phyloP scores from a whole-genome alignment of 37 sponge, comb jelly and placozoan species.

The Beroe forskalii region DNA sequence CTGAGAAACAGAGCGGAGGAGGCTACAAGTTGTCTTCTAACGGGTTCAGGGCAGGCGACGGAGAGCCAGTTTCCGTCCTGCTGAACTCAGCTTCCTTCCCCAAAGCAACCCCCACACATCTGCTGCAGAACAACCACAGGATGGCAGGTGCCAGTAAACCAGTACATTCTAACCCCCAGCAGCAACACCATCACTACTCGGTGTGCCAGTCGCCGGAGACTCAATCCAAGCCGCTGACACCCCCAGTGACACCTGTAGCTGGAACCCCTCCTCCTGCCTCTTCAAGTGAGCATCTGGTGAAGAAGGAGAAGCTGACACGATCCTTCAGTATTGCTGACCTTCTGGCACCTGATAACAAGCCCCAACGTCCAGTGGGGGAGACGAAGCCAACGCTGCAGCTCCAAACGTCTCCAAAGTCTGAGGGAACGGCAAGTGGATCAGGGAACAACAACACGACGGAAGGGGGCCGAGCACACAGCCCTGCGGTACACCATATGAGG shows the following conservation, averaged over 20 bases:
- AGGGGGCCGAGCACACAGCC: neutral
- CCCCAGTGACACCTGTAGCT: constrained; percentile 38
- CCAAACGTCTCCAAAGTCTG: constrained; percentile 6
- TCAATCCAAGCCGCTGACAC: constrained; percentile 35
- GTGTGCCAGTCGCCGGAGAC: constrained; percentile 29
- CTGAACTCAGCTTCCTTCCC: constrained; percentile 20
- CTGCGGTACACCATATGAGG: too few species aligned
- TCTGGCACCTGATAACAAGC: neutral
- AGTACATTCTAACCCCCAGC: too few species aligned
- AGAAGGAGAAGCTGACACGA: neutral
- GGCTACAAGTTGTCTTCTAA: constrained; percentile 29
- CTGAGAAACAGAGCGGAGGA: neutral
- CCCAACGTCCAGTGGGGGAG: neutral
- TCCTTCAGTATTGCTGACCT: constrained; percentile 59
- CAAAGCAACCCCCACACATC: neutral
- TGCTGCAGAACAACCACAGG: neutral
- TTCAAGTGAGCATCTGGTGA: neutral
- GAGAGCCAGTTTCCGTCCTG: constrained; percentile 57
- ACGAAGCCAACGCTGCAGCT: constrained; percentile 23
- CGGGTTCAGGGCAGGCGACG: constrained; percentile 20
- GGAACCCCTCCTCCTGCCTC: neutral
- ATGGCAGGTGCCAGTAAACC: neutral
- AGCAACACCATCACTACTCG: neutral
- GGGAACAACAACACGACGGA: neutral
- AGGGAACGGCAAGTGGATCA: neutral